A percentile compares a stretch with the other conserved stretches of the same genome.
These are phyloP conservation scores for Myzus persicae DNA, from an alignment of 1,140 invertebrate species.

Conservation along the genomic window DNA sequence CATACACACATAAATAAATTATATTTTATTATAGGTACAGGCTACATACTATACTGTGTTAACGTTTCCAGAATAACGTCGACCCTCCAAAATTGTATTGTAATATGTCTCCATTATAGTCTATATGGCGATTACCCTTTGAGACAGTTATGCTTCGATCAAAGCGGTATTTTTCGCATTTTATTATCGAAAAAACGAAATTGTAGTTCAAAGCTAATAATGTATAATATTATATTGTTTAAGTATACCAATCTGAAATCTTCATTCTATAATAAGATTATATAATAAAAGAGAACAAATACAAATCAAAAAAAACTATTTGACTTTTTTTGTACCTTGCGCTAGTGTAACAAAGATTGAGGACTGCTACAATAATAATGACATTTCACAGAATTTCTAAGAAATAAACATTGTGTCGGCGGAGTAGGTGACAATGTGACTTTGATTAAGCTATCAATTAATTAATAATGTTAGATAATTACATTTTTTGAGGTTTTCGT, in stretches of 20 bases:
- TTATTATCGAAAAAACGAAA: not conserved
- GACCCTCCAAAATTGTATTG: not conserved
- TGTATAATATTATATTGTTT: not conserved
- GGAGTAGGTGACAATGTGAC: not conserved
- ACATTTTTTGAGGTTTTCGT: no score
- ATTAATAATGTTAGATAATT: not conserved
- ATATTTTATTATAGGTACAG: not conserved
- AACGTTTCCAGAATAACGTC: not conserved
- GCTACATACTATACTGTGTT: not conserved
- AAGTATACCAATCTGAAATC: not conserved
- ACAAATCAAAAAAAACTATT: no score
- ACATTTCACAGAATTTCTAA: not conserved
- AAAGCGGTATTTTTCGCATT: not conserved
- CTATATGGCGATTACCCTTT: not conserved
- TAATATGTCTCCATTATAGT: constrained; percentile 34
- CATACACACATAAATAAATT: not conserved
- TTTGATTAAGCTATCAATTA: not conserved
- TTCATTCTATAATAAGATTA: not conserved
- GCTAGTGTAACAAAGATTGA: no score
- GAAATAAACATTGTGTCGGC: not conserved
- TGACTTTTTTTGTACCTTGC: not conserved
- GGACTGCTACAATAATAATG: no score
- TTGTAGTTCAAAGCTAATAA: not conserved
- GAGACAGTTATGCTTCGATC: not conserved
- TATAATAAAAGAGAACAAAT: no score